Conservation (phyloP, 1,140 invertebrate genomes). For the Planococcus citri region DNA sequence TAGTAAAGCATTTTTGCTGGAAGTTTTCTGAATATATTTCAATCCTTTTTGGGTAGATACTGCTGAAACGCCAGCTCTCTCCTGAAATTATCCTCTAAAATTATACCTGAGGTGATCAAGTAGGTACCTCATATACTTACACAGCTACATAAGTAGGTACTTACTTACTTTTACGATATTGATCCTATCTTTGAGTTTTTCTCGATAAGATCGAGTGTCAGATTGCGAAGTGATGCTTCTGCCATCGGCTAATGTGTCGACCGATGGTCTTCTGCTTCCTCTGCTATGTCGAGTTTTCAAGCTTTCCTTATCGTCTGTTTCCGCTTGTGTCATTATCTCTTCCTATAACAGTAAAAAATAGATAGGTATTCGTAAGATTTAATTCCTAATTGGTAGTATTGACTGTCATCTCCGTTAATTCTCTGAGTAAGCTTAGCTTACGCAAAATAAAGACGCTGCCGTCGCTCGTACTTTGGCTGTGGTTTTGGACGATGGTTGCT, state of each 20-base stretch:
- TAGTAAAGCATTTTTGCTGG: background rate
- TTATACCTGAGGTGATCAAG: too few species aligned
- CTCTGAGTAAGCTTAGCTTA: too few species aligned
- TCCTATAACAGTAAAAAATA: too few species aligned
- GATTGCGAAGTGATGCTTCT: slow-evolving; percentile 28
- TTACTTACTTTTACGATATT: slow-evolving; percentile 28
- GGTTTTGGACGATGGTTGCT: too few species aligned
- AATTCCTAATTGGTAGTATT: too few species aligned
- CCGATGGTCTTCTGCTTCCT: slow-evolving; percentile 18
- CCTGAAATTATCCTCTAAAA: slow-evolving; percentile 25
- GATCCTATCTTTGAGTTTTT: slow-evolving; percentile 29
- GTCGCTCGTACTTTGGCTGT: too few species aligned
- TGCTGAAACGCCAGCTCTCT: slow-evolving; percentile 23
- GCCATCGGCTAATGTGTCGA: slow-evolving; percentile 24
- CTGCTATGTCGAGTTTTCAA: slow-evolving; percentile 4
- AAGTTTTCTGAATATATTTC: background rate
- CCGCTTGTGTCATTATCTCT: too few species aligned
- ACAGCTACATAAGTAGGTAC: too few species aligned
- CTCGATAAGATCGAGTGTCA: slow-evolving; percentile 28
- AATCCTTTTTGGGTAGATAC: slow-evolving; percentile 9
- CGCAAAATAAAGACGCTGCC: too few species aligned
- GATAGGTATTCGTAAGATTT: too few species aligned
- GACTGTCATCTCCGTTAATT: too few species aligned
- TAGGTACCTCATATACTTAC: too few species aligned
- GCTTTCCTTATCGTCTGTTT: background rate